Percentiles rank a stretch among this genome's conserved stretches.
Evolutionary conservation across 2,888 invertebrate species (phyloP).

Genomic region (Drosophila fulvimacula): DNA sequence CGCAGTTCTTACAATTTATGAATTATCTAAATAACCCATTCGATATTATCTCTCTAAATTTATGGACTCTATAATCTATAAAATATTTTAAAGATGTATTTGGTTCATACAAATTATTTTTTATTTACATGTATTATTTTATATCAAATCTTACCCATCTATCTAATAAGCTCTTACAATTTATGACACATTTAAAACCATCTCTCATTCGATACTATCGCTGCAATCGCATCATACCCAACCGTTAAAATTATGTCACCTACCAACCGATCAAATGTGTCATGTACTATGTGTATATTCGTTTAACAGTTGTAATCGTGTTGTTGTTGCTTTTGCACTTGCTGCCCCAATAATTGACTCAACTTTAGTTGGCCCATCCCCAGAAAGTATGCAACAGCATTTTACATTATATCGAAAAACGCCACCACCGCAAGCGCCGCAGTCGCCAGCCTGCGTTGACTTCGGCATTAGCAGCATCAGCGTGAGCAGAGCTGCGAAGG

Average conservation of each 20-base stretch:
- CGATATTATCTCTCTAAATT: no score
- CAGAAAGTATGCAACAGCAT: conserved; percentile 70
- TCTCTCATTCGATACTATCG: background rate
- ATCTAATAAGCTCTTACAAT: background rate
- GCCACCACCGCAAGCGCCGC: conserved; percentile 9
- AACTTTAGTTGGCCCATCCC: conserved; percentile 59
- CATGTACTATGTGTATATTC: conserved; percentile 4
- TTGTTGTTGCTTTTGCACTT: conserved; percentile 43
- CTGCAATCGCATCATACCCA: background rate
- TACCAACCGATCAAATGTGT: conserved; percentile 6
- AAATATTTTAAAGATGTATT: no score
- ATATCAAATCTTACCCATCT: no score
- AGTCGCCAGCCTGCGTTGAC: conserved; percentile 28
- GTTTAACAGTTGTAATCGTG: conserved; percentile 28
- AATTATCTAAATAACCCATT: background rate
- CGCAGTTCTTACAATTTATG: background rate
- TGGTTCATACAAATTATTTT: no score
- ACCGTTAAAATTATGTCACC: conserved; percentile 3
- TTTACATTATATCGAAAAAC: conserved; percentile 41
- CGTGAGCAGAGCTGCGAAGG: conserved; percentile 52
- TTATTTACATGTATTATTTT: no score
- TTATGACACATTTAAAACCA: background rate
- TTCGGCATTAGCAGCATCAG: conserved; percentile 40
- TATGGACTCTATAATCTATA: no score
- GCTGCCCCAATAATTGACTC: conserved; percentile 71